Percentiles rank a stretch among this genome's conserved stretches.
Conservation (phyloP, 2,888 invertebrate species). For the Poecilobothrus nobilitatus region DNA sequence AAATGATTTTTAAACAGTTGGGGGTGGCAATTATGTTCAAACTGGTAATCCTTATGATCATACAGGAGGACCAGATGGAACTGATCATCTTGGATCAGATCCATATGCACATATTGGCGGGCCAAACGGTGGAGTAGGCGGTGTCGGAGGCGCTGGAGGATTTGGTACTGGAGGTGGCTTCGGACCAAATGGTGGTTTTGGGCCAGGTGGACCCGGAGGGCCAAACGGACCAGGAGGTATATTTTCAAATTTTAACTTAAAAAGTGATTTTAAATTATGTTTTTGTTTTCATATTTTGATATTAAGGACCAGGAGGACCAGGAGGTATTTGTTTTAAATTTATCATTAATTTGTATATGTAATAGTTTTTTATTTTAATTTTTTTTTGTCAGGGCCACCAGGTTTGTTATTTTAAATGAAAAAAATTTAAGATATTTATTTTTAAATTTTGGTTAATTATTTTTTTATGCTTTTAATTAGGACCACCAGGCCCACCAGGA, state of each 20-base stretch:
- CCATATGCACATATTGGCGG: slow-evolving; percentile 20
- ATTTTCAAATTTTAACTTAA: slow-evolving; percentile 11
- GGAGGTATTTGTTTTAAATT: slow-evolving; percentile 27
- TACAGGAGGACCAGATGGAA: slow-evolving; percentile 28
- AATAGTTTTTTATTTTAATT: no score
- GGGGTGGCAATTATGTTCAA: slow-evolving; percentile 18
- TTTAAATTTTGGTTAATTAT: no score
- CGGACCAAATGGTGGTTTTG: slow-evolving; percentile 28
- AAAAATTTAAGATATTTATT: no score
- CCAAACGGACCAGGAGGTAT: slow-evolving; percentile 14
- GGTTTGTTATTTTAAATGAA: slow-evolving; percentile 6
- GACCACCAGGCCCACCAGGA: slow-evolving; percentile 36
- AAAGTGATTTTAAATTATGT: no score
- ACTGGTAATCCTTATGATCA: slow-evolving; percentile 29
- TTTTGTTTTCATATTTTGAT: slow-evolving; percentile 19
- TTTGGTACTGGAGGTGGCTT: slow-evolving; percentile 26
- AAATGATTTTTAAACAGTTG: not conserved
- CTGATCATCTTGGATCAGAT: slow-evolving; percentile 24
- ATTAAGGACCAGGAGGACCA: slow-evolving; percentile 31
- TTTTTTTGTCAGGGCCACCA: slow-evolving; percentile 19
- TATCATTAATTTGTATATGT: no score
- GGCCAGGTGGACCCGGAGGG: slow-evolving; percentile 43
- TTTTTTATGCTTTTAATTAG: slow-evolving; percentile 11
- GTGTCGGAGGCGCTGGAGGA: slow-evolving; percentile 32
- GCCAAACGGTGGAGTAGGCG: slow-evolving; percentile 22